Base-by-base conservation (phyloP, 2,113 vertebrate genomes). In the Etheostoma cragini region DNA sequence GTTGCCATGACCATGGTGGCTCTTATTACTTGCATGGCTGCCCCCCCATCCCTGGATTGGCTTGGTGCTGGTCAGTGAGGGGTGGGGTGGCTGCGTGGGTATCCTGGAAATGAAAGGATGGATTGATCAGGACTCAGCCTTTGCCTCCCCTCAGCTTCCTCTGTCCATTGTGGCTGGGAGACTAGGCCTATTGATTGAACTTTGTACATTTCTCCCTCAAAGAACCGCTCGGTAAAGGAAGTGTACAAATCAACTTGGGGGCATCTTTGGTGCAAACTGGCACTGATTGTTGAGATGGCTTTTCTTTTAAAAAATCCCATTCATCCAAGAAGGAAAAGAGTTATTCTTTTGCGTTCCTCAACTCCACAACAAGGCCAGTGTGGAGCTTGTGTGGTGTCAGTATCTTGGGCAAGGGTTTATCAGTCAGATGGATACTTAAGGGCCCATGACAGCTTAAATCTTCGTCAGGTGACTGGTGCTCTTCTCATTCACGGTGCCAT, bases 181-280 rank as follows among this genome's bases (percentile, higher is more conserved):
- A 95, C 93, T 94, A 89, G 91, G 85, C 89, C 94, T 89, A 93
- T 95, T 94, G 92, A 95, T 93, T 75, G 78, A 88, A 87, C 85
- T 86, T 85, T 89, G 82, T 89, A 76, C 66, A 80, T 79, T 72
- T 89, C 80, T 70, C 58, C 72, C 78, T 87, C 30, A 58, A 89
- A 82, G 70, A 87, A 66, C 50, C 21, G 42, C 78, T 82, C 50
- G 6, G 72, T 87, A 57, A 81, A 87, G 75, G 80, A 91, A 84
- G 87, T 80, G 64, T 76, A 85, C 72, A 89, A 87, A 83, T 81
- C 76, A 80, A 67, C 46, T 53, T 50, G 1, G 30, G 47, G 64
- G 46, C 62, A 47, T 87, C 52, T 63, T 76, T 86, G 70, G 81
- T 88, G 85, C 84, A 60, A 71, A 84, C 57, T 72, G 76, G 53